Conservation (phyloP, 2,888 invertebrate species). For the Epiblema foenella region DNA sequence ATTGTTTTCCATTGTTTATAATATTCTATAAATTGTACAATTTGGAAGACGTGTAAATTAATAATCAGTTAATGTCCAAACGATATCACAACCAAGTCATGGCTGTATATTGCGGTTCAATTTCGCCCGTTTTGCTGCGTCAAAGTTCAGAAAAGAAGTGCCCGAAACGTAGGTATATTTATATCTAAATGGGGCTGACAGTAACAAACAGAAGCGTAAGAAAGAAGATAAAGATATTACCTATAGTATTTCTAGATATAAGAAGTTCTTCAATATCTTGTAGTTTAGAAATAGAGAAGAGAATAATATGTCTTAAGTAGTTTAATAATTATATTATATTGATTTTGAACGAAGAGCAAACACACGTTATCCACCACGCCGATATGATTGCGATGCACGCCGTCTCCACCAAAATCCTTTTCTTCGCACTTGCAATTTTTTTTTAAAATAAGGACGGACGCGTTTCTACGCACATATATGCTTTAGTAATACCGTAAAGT, state of each 20-base stretch:
- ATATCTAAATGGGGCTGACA: constrained; percentile 27
- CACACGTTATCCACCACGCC: not conserved
- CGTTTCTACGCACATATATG: too few relatives aligned
- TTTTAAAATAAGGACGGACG: not conserved
- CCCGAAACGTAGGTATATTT: not conserved
- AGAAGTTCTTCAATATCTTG: not conserved
- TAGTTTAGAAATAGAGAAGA: not conserved
- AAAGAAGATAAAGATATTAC: not conserved
- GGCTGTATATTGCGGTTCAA: too few relatives aligned
- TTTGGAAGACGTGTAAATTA: too few relatives aligned
- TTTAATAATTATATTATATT: not conserved
- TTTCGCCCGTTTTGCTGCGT: not conserved
- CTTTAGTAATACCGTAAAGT: not conserved
- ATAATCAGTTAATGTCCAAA: not conserved
- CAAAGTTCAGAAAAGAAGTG: constrained; percentile 3
- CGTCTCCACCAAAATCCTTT: not conserved
- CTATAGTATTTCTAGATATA: not conserved
- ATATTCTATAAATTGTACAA: too few relatives aligned
- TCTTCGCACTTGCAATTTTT: not conserved
- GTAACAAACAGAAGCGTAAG: constrained; percentile 34
- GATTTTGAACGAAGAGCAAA: not conserved
- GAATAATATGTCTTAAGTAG: not conserved
- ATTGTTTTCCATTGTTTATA: too few relatives aligned
- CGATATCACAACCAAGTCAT: too few relatives aligned
- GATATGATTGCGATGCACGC: not conserved